A percentile compares a stretch with the other conserved stretches of the same genome.
Evolutionary conservation across 2,113 vertebrate genomes (phyloP).

Genomic region (Papio anubis): DNA sequence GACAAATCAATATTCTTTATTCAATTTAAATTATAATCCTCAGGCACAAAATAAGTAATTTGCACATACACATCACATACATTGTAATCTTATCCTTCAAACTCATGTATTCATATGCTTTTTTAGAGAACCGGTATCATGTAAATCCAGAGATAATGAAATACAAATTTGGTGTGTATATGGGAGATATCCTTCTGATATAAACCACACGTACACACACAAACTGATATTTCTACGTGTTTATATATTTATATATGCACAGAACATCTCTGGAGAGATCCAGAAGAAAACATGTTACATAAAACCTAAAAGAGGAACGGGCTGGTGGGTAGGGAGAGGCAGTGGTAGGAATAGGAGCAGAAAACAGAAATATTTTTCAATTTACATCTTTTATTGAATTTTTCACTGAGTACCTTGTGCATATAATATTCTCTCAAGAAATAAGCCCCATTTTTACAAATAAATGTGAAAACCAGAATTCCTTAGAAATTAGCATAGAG

Average conservation of each 20-base stretch:
- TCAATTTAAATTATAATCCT: neutral
- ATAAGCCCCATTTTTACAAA: neutral
- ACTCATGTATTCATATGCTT: neutral
- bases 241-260: neutral
- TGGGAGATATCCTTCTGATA: neutral
- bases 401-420: neutral
- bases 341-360: neutral
- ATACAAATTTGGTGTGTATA: neutral
- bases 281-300: neutral
- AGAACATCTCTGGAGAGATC: neutral
- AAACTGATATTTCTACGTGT: neutral
- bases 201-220: neutral
- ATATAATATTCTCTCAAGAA: neutral
- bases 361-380: neutral
- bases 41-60: neutral
- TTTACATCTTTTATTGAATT: neutral
- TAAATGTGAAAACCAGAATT: neutral
- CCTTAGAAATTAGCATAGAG: neutral
- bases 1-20: neutral
- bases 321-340: no score
- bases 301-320: neutral
- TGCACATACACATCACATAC: neutral
- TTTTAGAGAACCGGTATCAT: neutral
- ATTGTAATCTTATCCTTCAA: neutral
- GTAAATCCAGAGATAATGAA: neutral